A percentile compares a stretch with the other conserved stretches of the same genome.
Conservation (phyloP, 2,888 invertebrate species). For the Sepiola atlantica region DNA sequence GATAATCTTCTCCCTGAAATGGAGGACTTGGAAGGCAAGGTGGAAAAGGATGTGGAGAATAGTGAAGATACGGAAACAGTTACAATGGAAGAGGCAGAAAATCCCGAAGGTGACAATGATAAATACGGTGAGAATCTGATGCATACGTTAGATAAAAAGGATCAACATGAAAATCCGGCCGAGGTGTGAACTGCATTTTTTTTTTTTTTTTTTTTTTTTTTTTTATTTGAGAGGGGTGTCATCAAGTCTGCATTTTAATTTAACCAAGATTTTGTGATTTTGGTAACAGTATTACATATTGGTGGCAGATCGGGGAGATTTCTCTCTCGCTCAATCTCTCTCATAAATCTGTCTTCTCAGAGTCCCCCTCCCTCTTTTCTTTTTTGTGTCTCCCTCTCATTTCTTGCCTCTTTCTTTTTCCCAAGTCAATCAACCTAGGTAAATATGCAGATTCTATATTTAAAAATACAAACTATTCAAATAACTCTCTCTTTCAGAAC, state of each 20-base stretch:
- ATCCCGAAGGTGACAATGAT: neutral
- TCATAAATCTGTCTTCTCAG: too few species aligned
- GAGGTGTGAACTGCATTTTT: neutral
- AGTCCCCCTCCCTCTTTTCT: neutral
- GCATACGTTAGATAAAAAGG: neutral
- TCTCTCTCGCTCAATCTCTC: neutral
- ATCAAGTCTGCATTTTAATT: neutral
- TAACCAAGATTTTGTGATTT: neutral
- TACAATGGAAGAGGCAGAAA: constrained; percentile 24
- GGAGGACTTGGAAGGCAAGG: neutral
- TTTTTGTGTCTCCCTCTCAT: neutral
- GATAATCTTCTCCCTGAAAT: neutral
- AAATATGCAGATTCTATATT: neutral
- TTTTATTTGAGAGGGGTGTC: neutral
- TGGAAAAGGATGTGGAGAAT: neutral
- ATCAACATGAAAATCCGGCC: neutral
- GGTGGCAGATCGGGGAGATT: neutral
- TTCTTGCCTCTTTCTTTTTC: neutral
- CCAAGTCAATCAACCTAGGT: neutral
- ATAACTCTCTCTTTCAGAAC: neutral
- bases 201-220: too few species aligned
- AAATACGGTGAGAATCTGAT: neutral
- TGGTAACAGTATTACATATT: constrained; percentile 9
- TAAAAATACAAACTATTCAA: neutral
- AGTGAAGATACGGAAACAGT: neutral